A percentile compares a stretch with the other conserved stretches of the same genome.
Conservation (phyloP, 2,888 invertebrate genomes). For the Linyphia triangularis region DNA sequence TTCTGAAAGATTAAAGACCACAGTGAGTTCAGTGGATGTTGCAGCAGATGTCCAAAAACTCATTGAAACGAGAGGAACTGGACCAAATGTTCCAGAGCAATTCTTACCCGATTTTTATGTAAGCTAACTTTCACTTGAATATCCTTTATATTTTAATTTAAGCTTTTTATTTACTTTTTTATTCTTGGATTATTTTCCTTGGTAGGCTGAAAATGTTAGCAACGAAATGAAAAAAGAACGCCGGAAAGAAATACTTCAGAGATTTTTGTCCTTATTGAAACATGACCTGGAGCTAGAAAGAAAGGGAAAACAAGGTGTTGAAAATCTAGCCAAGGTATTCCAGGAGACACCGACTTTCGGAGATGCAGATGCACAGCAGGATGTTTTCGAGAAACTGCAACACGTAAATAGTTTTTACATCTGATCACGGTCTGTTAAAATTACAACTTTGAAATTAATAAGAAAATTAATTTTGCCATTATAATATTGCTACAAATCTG, state of each 20-base stretch:
- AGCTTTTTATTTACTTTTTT: neutral
- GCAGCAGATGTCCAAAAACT: constrained; percentile 85
- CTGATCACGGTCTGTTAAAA: neutral
- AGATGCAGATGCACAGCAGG: constrained; percentile 92
- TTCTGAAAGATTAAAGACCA: constrained; percentile 85
- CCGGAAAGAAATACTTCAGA: constrained; percentile 91
- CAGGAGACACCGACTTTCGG: constrained; percentile 92
- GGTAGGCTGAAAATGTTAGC: constrained; percentile 92
- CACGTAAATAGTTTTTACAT: constrained; percentile 81
- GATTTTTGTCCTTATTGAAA: constrained; percentile 90
- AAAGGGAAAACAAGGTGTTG: constrained; percentile 91
- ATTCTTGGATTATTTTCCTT: neutral
- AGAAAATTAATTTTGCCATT: neutral
- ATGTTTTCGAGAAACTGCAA: constrained; percentile 93
- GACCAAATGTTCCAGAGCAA: constrained; percentile 88
- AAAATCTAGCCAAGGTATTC: constrained; percentile 92
- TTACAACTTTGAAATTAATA: no score
- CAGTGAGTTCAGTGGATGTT: constrained; percentile 84
- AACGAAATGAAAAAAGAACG: constrained; percentile 95
- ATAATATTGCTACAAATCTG: neutral
- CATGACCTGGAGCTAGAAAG: constrained; percentile 93
- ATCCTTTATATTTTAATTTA: neutral
- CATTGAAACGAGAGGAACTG: constrained; percentile 85
- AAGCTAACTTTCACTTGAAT: constrained; percentile 76
- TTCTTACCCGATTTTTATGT: constrained; percentile 93